Conservation (phyloP, 2,797 vertebrate genomes). For the Sorex maritimensis region DNA sequence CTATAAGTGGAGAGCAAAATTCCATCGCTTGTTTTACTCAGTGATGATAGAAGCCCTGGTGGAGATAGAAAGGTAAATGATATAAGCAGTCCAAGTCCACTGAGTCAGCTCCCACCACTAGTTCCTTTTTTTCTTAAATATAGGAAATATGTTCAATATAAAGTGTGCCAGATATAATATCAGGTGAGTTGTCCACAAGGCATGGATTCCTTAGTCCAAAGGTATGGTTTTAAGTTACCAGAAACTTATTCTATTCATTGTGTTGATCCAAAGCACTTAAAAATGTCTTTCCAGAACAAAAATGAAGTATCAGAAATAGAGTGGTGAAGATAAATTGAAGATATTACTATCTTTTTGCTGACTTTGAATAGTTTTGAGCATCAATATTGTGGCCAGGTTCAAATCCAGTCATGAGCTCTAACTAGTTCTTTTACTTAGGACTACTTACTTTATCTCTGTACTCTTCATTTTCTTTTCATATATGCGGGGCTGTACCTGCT, state of each 20-base stretch:
- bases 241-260: constrained; percentile 25
- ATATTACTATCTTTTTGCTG: not conserved
- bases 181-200: not conserved
- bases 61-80: not conserved
- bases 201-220: not conserved
- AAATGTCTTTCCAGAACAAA: constrained; percentile 18
- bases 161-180: not conserved
- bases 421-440: not conserved
- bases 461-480: not conserved
- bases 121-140: not conserved
- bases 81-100: not conserved
- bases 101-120: not conserved
- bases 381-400: not conserved
- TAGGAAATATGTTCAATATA: not conserved
- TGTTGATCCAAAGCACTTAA: not conserved
- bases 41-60: not conserved
- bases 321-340: constrained; percentile 2
- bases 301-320: constrained; percentile 14
- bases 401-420: not conserved
- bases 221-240: constrained; percentile 25
- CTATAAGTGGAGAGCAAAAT: not conserved
- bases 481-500: too few species aligned
- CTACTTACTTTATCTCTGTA: not conserved
- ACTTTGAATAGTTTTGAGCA: constrained; percentile 26
- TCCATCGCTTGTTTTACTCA: not conserved